Base-by-base conservation (phyloP, 2,888 invertebrate species). In the Carcina quercana region DNA sequence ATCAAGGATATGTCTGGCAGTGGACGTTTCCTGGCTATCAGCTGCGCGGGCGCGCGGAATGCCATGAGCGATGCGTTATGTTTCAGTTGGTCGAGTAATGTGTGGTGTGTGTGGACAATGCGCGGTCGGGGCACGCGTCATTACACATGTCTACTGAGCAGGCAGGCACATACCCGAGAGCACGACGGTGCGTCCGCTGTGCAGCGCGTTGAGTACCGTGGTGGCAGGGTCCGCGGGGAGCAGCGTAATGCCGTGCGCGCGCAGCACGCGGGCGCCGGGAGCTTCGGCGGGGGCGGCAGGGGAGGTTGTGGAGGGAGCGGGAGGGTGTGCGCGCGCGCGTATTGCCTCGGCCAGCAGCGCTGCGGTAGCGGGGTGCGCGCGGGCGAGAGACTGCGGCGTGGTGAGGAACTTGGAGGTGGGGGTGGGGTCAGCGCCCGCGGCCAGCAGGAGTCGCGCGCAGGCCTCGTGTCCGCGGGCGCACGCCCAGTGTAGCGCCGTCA, bases 401-500 rank as follows among this genome's bases (percentile, higher is more conserved):
- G 64, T 60, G 45, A 48, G 51, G 67, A 79, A 79, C 64, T 75
- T 75, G 67, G 57, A 63, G 34, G 34, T 40, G 25, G 40, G 87
- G 67, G 76, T 76, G 5, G 89, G 86, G 64, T 92, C 89, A 0
- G 96, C 95, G 31, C 94, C 93, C 54, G 88, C 82, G 35, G 88
- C 86, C 28, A 97, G 68, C 43, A 97, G 82, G 40, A 88, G 64
- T 31, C 88, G 85, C 25, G 91, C 92, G 27, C 43, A 58, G 5
- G 10, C 50, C 20, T 85, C 68, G 73, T 95, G 92, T 1, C 91
- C 90, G 53, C 92, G 90, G 74, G 94, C 93, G 24, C 92, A 92
- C 4, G 97, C 96, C 97, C 97, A 97, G 80, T 97, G 97, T 35
- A 97, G 84, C 21, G 97, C 95, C 24, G 96, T 96, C 96, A 79